Evolutionary conservation across 1,140 invertebrate species (phyloP).

Genomic region (Anastrepha ludens): DNA sequence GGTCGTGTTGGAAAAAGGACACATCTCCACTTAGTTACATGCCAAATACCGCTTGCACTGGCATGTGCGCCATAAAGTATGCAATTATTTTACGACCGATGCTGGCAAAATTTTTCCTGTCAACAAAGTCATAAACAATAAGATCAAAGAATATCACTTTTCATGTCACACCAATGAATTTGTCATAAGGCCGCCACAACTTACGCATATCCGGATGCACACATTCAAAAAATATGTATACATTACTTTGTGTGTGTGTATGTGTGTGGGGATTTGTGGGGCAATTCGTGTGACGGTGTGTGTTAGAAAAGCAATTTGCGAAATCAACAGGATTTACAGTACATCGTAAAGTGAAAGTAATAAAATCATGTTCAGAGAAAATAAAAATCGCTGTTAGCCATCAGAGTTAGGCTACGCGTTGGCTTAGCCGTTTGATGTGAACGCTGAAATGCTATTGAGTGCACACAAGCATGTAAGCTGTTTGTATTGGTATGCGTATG

Average conservation of each 20-base stretch:
- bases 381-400: not conserved
- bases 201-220: not conserved
- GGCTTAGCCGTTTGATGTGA: not conserved
- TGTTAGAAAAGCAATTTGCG: not conserved
- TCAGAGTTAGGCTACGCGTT: not conserved
- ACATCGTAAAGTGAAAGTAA: conserved; percentile 28
- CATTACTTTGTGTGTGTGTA: not conserved
- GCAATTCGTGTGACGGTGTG: not conserved
- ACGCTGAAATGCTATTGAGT: too few relatives aligned
- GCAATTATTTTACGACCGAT: not conserved
- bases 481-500: too few relatives aligned
- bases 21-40: not conserved
- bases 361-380: not conserved
- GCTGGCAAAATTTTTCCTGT: not conserved
- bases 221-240: not conserved
- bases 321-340: conserved; percentile 30
- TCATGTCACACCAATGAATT: conserved; percentile 8
- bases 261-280: not conserved
- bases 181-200: not conserved
- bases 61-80: not conserved
- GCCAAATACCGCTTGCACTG: too few relatives aligned
- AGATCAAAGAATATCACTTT: conserved; percentile 43
- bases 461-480: too few relatives aligned
- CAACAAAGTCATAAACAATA: conserved; percentile 45
- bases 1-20: not conserved